A percentile compares a stretch with the other conserved stretches of the same genome.
Conservation (phyloP, 2,888 invertebrate species). For the Andrena bicolor region DNA sequence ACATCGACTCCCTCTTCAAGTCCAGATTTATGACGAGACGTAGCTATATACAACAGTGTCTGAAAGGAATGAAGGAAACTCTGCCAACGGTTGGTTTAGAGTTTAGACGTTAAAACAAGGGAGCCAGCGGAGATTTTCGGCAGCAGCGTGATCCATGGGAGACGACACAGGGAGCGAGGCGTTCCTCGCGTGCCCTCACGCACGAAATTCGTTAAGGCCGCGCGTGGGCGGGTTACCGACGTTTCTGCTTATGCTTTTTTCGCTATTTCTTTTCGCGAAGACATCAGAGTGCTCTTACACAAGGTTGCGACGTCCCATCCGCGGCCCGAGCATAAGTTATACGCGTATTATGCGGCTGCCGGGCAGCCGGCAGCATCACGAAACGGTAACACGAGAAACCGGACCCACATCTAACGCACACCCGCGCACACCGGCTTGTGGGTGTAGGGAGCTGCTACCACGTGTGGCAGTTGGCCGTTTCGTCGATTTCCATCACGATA, state of each 20-base stretch:
- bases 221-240: conserved; percentile 37
- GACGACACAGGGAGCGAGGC: conserved; percentile 19
- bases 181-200: conserved; percentile 30
- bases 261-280: conserved; percentile 6
- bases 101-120: not conserved
- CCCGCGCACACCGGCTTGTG: conserved; percentile 20
- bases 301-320: conserved; percentile 54
- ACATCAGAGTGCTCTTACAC: conserved; percentile 24
- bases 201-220: conserved; percentile 41
- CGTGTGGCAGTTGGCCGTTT: conserved; percentile 43
- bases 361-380: conserved; percentile 71
- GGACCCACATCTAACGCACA: conserved; percentile 60
- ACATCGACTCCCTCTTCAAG: no score
- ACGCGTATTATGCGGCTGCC: conserved; percentile 74
- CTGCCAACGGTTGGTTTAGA: not conserved
- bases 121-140: not conserved
- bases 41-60: no score
- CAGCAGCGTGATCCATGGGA: not conserved
- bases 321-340: conserved; percentile 75
- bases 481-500: conserved; percentile 65
- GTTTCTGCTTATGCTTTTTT: conserved; percentile 17
- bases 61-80: no score
- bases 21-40: no score
- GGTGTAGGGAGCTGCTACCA: conserved; percentile 52
- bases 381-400: conserved; percentile 79